These are phyloP conservation scores for Falco concolor DNA, from an alignment of 2,797 vertebrate genomes.

Conservation along the genomic window DNA sequence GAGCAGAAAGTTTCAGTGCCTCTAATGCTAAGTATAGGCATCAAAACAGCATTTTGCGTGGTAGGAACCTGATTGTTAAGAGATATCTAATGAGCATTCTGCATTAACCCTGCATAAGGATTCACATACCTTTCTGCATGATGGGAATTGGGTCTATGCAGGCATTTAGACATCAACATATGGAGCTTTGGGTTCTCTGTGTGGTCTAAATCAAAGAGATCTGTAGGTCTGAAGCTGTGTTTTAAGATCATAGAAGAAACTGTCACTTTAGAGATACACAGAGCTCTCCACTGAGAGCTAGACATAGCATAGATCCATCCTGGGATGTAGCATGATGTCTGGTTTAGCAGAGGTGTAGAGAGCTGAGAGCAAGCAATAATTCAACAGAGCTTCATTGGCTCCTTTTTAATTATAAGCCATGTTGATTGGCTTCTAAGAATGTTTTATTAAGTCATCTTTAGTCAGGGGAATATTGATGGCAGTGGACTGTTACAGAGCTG, in stretches of 20 bases:
- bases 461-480: not conserved
- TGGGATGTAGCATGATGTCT: not conserved
- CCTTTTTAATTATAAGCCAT: not conserved
- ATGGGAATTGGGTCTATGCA: not conserved
- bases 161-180: not conserved
- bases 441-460: conserved; percentile 38
- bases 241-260: not conserved
- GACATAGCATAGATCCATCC: not conserved
- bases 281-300: not conserved
- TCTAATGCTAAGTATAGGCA: not conserved
- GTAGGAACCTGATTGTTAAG: not conserved
- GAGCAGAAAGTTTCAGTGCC: not conserved
- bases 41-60: not conserved
- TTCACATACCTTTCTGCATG: not conserved
- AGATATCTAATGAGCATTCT: not conserved
- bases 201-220: not conserved
- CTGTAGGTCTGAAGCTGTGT: not conserved
- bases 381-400: not conserved
- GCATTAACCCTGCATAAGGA: not conserved
- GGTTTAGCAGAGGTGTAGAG: not conserved
- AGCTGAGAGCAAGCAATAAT: not conserved
- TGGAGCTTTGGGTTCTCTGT: not conserved
- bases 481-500: not conserved
- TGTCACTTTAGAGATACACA: not conserved
- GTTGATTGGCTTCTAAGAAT: not conserved